phyloP scores from a whole-genome alignment of 1,140 invertebrate genomes.

The Panulirus ornatus region DNA sequence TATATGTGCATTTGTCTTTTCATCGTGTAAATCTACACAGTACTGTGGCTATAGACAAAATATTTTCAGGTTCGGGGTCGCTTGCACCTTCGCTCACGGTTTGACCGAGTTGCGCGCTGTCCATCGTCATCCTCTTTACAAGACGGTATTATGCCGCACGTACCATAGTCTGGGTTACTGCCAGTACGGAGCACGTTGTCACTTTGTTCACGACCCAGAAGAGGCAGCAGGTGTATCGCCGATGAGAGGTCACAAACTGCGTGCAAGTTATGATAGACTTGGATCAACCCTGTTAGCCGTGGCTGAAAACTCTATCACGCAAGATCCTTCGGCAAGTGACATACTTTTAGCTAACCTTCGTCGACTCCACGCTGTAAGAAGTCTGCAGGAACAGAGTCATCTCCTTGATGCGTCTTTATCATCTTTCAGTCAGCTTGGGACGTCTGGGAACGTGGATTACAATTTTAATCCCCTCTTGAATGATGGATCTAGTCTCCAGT shows the following conservation, averaged over 20 bases:
- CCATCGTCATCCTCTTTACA: constrained; percentile 98
- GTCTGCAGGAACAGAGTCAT: neutral
- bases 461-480: neutral
- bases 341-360: constrained; percentile 35
- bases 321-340: neutral
- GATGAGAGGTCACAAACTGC: constrained; percentile 35
- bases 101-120: constrained; percentile 92
- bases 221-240: constrained; percentile 79
- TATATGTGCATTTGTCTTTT: too few relatives aligned
- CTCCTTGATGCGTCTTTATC: neutral
- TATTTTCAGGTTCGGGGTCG: constrained; percentile 88
- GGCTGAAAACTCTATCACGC: neutral
- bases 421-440: neutral
- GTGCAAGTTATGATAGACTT: constrained; percentile 10
- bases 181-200: constrained; percentile 97
- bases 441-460: neutral
- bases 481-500: neutral
- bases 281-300: constrained; percentile 1
- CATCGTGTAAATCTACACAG: too few relatives aligned
- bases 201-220: constrained; percentile 98
- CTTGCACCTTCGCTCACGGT: constrained; percentile 99
- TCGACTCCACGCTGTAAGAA: neutral
- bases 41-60: too few relatives aligned
- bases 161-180: constrained; percentile 98
- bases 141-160: constrained; percentile 97